Evolutionary conservation across 1,140 invertebrate species (phyloP), one percentile per base, ranked within the genome.

Genomic region (Papilio xuthus): DNA sequence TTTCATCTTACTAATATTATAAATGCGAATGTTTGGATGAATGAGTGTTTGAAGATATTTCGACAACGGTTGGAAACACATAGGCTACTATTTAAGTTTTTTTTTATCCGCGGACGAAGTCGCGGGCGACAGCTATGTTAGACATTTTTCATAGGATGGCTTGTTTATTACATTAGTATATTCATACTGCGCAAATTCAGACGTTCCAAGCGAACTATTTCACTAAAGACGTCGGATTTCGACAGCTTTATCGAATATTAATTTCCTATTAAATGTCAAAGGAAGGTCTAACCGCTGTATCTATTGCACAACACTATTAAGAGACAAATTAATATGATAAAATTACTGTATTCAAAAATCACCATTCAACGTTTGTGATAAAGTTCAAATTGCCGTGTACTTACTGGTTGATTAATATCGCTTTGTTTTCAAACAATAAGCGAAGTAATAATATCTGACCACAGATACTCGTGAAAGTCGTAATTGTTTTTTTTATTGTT

Each of bases 231-330:
- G 13, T 47, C 12, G 28, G 53, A 56, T 74, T 74, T 74, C 44
- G 23, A 74, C 72, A 74, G 72, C 47, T 74, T 53, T 20, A 18
- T 53, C 28, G n/a, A 74, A 56, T 74, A 74, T 74, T 74, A 74
- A 74, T 74, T 74, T 56, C 23, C 72, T 53, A 56, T 53, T 20
- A 74, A 74, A 74, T 56, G 50, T 74, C 72, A 74, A 74, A 74
- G 44, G 72, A 56, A 74, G 72, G 72, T 56, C 72, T 74, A 15
- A 56, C 50, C 26, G 44, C 44, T 26, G n/a, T 32, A 53, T 74
- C 50, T 74, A 50, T 74, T 74, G 32, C 20, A 37, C 72, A 50
- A 74, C 20, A 73, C 41, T 37, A 50, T 73, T 73, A 23, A 28
- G 20, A 47, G 72, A 53, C 23, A 53, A 74, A 50, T 74, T 74